Base-by-base conservation (phyloP, 2,113 vertebrate species). In the Lota lota region DNA sequence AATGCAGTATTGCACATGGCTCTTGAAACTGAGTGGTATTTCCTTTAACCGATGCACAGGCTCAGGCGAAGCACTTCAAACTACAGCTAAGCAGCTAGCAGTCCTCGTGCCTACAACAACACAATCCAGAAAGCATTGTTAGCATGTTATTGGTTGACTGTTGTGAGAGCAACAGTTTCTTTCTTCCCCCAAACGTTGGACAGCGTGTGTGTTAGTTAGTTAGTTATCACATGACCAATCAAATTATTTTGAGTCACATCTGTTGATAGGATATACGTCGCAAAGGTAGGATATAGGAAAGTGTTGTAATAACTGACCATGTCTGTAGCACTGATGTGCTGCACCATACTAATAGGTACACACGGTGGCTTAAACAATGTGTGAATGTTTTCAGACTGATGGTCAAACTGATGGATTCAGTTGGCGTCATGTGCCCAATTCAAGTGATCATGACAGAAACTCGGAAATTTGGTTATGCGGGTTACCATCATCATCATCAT, bases 391-490 rank as follows among this genome's bases (percentile, higher is more conserved):
- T 47, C 40, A 47, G 12, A 47, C 8, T 47, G 10, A 78, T 68
- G 80, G 79, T 81, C 78, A 87, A 89, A 68, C 61, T 88, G 83
- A 73, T 85, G 79, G 77, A 88, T 83, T 88, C 63, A 67, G 8
- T 69, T 50, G 61, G 61, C 40, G 18, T 57, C n/a, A 63, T 67
- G 64, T 63, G 51, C 24, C n/a, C 54, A 68, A 72, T 65, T 71
- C 69, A 66, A 69, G 67, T 36, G 63, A 83, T 75, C 64, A 88
- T 83, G 86, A 70, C 80, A 33, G 79, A 83, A 83, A 57, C 24
- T 47, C 53, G 76, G 80, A 84, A 75, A 69, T 60, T 66, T 68
- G 58, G 63, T 51, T 64, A 68, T 47, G 69, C 86, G 64, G 63
- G 79, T 61, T 69, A 72, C 50, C 75, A 69, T 63, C 58, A 66